phyloP scores from a whole-genome alignment of 2,113 vertebrate species.

The Eurypyga helias region DNA sequence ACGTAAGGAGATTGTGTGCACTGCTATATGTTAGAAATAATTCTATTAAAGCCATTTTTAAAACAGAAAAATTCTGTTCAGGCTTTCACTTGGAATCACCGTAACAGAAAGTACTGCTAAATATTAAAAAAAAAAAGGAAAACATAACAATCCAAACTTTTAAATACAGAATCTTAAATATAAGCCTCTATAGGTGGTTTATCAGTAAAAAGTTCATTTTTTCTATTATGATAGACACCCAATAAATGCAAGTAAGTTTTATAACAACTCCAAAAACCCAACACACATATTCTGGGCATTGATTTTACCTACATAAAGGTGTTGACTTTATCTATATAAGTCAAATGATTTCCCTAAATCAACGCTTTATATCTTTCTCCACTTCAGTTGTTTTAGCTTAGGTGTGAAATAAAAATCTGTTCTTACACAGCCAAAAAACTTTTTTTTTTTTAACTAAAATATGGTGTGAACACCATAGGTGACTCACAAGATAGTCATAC shows the following conservation, averaged over 20 bases:
- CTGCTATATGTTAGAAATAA: background rate
- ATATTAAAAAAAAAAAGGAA: background rate
- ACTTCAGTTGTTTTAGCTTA: background rate
- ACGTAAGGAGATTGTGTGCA: background rate
- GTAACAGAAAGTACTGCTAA: background rate
- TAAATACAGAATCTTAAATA: background rate
- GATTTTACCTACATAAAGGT: background rate
- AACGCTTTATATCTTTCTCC: background rate
- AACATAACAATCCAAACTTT: background rate
- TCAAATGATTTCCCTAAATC: background rate
- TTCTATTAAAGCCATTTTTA: background rate
- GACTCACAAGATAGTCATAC: background rate
- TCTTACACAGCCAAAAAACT: accelerated
- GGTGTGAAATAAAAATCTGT: background rate
- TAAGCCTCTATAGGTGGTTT: background rate
- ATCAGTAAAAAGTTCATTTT: background rate
- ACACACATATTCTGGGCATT: background rate
- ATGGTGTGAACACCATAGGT: background rate
- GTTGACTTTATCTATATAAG: background rate
- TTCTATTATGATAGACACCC: background rate
- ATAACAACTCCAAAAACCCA: background rate
- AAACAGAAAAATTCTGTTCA: background rate
- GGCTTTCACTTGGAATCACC: background rate
- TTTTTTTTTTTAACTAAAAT: background rate
- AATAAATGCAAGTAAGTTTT: background rate